A percentile compares a stretch with the other conserved stretches of the same genome.
Conservation (phyloP, 2,113 vertebrate species). For the Cynoglossus semilaevis region DNA sequence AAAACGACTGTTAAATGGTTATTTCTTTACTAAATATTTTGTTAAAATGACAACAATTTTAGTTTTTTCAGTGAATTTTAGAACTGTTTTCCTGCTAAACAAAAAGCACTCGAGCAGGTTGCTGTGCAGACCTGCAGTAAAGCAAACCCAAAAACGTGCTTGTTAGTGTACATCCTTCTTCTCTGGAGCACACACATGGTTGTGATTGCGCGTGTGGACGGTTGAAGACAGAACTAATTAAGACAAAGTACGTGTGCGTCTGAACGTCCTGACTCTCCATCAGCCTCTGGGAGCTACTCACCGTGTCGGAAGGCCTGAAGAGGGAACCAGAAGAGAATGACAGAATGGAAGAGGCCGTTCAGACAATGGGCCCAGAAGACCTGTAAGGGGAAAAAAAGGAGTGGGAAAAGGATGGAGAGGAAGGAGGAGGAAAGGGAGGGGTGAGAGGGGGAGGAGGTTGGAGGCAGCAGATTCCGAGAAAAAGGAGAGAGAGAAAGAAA, state of each 20-base stretch:
- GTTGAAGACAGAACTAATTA: conserved; percentile 66
- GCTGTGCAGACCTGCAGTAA: conserved; percentile 10
- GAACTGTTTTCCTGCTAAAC: too few species aligned
- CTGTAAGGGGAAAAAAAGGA: conserved; percentile 72
- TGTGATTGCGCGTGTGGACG: conserved; percentile 58
- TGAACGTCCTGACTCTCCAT: conserved; percentile 56
- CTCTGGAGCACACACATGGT: conserved; percentile 53
- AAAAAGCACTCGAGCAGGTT: too few species aligned
- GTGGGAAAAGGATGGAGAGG: conserved; percentile 57
- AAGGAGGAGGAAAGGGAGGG: conserved; percentile 51
- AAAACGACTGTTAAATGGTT: too few species aligned
- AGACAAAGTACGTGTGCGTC: conserved; percentile 65
- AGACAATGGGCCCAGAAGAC: conserved; percentile 99
- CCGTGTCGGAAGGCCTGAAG: conserved; percentile 96
- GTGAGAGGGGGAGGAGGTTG: conserved; percentile 44
- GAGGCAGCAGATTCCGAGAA: conserved; percentile 57
- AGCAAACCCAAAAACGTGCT: conserved; percentile 12
- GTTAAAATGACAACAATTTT: too few species aligned
- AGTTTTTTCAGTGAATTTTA: too few species aligned
- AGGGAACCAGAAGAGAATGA: conserved; percentile 99
- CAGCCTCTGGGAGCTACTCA: conserved; percentile 78
- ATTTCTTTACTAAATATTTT: too few species aligned
- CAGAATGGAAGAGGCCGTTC: conserved; percentile 99
- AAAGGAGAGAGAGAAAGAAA: conserved; percentile 48
- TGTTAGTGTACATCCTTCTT: conserved; percentile 29